A percentile compares a stretch with the other conserved stretches of the same genome.
Evolutionary conservation across 2,113 vertebrate genomes (phyloP).

Genomic region (Scomber colias): DNA sequence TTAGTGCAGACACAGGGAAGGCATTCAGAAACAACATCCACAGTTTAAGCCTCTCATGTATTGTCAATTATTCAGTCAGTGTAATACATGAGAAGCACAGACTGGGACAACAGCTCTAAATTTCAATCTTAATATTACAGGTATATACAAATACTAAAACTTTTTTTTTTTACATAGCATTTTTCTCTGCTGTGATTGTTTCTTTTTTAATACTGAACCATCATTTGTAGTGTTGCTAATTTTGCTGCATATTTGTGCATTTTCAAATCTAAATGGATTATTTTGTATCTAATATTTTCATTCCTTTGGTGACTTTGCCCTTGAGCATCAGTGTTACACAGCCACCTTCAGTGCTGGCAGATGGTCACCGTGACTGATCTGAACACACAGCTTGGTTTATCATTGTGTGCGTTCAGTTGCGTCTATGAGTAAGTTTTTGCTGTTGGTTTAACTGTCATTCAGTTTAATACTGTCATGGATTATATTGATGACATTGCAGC

Average conservation of each 20-base stretch:
- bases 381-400: not conserved
- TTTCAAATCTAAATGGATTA: not conserved
- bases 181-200: too few relatives aligned
- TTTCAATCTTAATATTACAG: too few relatives aligned
- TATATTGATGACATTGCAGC: not conserved
- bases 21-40: too few relatives aligned
- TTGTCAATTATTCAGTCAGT: too few relatives aligned
- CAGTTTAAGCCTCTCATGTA: too few relatives aligned
- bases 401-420: not conserved
- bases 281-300: slow-evolving; percentile 4
- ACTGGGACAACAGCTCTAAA: too few relatives aligned
- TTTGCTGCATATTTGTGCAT: not conserved
- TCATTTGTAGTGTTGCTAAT: too few relatives aligned
- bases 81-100: too few relatives aligned
- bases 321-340: not conserved
- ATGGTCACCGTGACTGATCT: not conserved
- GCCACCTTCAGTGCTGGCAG: not conserved
- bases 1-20: too few relatives aligned
- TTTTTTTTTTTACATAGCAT: too few relatives aligned
- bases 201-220: too few relatives aligned
- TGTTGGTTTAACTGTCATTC: not conserved
- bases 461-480: not conserved
- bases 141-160: too few relatives aligned
- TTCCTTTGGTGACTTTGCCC: slow-evolving; percentile 1
- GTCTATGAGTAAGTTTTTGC: not conserved